Base-by-base conservation (phyloP, 2,113 vertebrate genomes). In the Saguinus midas region DNA sequence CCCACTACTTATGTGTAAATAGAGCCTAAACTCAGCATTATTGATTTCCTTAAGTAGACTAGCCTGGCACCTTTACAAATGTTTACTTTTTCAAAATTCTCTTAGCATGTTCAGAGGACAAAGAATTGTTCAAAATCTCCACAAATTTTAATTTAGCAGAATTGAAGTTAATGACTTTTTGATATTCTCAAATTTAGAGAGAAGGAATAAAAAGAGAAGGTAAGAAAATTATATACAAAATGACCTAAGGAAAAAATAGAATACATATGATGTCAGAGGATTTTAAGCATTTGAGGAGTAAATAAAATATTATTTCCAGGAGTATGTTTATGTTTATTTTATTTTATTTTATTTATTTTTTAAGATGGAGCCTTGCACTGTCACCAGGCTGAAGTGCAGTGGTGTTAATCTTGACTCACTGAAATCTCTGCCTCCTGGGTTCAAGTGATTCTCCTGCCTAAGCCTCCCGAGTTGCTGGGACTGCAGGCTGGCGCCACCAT, bases 71-170 rank as follows among this genome's bases (percentile, higher is more conserved):
- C 23, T 50, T 95, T 81, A 72, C 40, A 66, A 73, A 20, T 32
- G 6, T 64, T 90, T 88, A 73, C 32, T 78, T 85, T 82, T 50
- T 95, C 25, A 85, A 66, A 90, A 52, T 80, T 87, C 90, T 45
- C 57, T 84, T 94, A 84, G 64, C 43, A 91, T 76, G 32, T 81
- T 92, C 40, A 35, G 40, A 58, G 20, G 45, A 90, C 68, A 82
- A 40, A 84, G 68, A 90, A 25, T 1, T 17, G 95, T 35, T 37
- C 12, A 50, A 50, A 58, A 96, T 84, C 13, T 48, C 21, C 25
- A 86, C 37, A 73, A 43, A 70, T 93, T 91, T 92, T 25, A 92
- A 32, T 82, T 95, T 43, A 76, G n/a, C 87, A 87, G 37, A 91
- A 66, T 78, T 58, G 40, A 91, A 83, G 13, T 76, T 61, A 79